phyloP scores from a whole-genome alignment of 2,113 vertebrate species.

The Uria lomvia region DNA sequence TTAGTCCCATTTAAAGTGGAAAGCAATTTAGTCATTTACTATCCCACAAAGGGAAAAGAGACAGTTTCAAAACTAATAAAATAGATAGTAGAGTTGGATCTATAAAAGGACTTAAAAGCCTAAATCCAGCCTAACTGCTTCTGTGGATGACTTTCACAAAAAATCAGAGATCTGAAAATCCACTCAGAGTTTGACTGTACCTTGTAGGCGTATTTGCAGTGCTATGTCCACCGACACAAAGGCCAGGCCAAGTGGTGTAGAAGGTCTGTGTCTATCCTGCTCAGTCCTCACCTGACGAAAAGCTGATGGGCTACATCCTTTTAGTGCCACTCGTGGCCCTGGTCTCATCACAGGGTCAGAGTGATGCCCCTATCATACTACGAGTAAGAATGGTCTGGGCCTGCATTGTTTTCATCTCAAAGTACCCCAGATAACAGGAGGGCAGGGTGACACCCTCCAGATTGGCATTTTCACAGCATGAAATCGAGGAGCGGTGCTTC shows the following conservation, averaged over 20 bases:
- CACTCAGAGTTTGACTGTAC: background rate
- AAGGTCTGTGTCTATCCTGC: background rate
- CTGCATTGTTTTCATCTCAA: background rate
- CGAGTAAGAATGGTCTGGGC: background rate
- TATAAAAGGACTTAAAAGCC: background rate
- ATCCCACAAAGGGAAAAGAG: background rate
- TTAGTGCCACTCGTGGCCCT: background rate
- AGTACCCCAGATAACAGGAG: background rate
- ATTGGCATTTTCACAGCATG: background rate
- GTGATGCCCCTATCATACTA: accelerated
- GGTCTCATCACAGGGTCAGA: background rate
- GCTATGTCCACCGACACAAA: accelerated
- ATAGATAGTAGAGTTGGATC: background rate
- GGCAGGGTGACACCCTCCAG: background rate
- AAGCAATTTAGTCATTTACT: background rate
- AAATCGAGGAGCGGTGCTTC: background rate
- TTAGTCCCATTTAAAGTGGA: background rate
- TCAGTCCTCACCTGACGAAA: background rate
- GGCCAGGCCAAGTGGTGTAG: background rate
- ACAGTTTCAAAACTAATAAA: background rate
- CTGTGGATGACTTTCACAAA: background rate
- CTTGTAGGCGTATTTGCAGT: background rate
- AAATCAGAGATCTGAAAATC: background rate
- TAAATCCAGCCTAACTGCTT: background rate
- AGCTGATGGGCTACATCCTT: background rate